phyloP scores from a whole-genome alignment of 2,113 vertebrate genomes.

The human region DNA sequence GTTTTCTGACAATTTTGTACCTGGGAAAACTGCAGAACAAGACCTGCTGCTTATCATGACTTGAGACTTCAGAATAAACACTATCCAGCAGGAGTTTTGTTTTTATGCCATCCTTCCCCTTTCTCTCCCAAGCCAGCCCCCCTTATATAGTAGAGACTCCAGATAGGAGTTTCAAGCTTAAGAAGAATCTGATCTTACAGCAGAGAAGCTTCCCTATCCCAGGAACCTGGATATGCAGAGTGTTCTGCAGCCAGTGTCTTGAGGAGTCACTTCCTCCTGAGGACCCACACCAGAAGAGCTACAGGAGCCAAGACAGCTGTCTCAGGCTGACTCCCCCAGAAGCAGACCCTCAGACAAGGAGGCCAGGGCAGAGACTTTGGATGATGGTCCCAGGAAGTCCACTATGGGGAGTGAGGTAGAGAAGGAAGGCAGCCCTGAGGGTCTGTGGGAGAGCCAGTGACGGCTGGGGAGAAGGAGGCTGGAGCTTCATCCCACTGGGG shows the following conservation, averaged over 20 bases:
- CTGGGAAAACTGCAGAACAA: background rate
- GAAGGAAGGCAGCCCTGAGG: background rate
- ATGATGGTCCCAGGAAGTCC: background rate
- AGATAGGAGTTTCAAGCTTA: background rate
- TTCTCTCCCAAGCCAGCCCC: background rate
- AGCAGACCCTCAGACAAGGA: background rate
- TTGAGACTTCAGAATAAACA: background rate
- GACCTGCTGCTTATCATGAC: background rate
- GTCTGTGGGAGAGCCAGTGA: background rate
- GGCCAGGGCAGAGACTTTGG: background rate
- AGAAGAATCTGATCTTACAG: background rate
- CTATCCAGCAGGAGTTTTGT: rapidly evolving
- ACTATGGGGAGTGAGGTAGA: background rate
- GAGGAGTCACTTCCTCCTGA: background rate
- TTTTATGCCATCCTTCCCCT: background rate
- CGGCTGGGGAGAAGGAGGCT: background rate
- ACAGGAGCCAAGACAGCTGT: background rate
- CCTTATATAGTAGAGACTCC: background rate
- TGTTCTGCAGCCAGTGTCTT: background rate
- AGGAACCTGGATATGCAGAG: rapidly evolving
- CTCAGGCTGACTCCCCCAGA: background rate
- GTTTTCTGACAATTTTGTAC: rapidly evolving
- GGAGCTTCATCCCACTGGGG: background rate
- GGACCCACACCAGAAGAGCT: background rate
- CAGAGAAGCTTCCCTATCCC: background rate